These are phyloP conservation scores for Porites rus DNA, from an alignment of 92 coral and sea anemone species.

Conservation along the genomic window DNA sequence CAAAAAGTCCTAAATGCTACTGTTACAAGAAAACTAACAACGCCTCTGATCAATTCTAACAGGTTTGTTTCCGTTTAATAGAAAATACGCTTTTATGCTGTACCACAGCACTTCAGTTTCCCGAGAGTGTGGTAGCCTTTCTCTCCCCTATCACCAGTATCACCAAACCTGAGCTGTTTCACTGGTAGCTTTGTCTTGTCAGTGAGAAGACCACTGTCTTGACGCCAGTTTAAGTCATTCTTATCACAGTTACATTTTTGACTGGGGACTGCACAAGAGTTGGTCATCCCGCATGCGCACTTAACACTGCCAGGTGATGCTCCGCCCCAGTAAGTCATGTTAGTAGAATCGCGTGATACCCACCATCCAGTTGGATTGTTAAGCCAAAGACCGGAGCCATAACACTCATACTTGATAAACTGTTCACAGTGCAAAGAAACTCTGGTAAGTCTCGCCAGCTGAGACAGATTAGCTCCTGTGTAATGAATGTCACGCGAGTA, in stretches of 20 bases:
- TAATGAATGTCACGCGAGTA: conserved; percentile 16
- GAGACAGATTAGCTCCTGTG: conserved; percentile 26
- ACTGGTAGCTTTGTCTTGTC: conserved; percentile 52
- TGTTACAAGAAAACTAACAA: too few species aligned
- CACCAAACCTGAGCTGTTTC: conserved; percentile 32
- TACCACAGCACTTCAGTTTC: conserved; percentile 52
- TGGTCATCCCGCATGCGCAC: conserved; percentile 77
- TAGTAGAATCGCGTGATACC: too few species aligned
- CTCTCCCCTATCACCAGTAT: not conserved
- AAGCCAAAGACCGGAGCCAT: too few species aligned
- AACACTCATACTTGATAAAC: not conserved
- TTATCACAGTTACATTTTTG: conserved; percentile 74
- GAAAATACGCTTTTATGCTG: not conserved
- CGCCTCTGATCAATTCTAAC: too few species aligned
- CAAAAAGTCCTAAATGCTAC: too few species aligned
- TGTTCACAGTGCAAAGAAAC: conserved; percentile 32
- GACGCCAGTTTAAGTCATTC: conserved; percentile 14
- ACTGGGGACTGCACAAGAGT: conserved; percentile 39
- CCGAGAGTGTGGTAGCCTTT: conserved; percentile 50
- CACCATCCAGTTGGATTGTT: too few species aligned
- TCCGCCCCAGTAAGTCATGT: too few species aligned
- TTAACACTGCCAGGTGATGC: conserved; percentile 14
- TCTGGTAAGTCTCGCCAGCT: conserved; percentile 20
- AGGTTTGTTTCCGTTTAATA: too few species aligned
- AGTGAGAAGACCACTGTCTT: conserved; percentile 54